Base-by-base conservation (phyloP, 2,797 vertebrate genomes). In the Chromobotia macracanthus region DNA sequence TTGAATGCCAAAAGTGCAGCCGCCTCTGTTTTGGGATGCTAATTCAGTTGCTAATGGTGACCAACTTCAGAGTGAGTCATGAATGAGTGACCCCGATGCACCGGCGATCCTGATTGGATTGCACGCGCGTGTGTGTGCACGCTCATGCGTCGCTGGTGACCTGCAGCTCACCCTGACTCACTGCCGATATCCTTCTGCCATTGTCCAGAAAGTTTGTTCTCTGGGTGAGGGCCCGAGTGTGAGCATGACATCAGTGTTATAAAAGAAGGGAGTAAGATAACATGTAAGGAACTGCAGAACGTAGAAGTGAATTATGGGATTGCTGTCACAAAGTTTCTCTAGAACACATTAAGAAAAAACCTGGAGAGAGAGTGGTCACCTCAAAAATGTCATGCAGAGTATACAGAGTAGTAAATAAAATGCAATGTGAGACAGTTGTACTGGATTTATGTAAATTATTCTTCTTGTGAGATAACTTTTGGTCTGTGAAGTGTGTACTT, bases 131-230 rank as follows among this genome's bases (percentile, higher is more conserved):
- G 0, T n/a, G 12, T 35, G 23, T 41, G 48, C n/a, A 53, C 74
- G 72, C 35, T 28, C 67, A 48, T 25, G 48, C 5, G 16, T 74
- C 25, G 66, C 61, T 58, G 75, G 56, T 11, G 35, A 67, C 73
- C 78, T 58, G 28, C 46, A 53, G 44, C 68, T 71, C 61, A 65
- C 76, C 67, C 69, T 83, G 73, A 71, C 60, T 82, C 72, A 79
- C 31, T 60, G 16, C 48, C 50, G n/a, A 25, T 64, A 81, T 79
- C 68, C 31, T 31, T 65, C 63, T 70, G 63, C 41, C 46, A 75
- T 79, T 77, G 80, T 85, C 28, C 4, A 12, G 5, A 21, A 61
- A 84, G 86, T 87, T 87, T 85, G 78, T 66, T 56, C 75, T 84
- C 69, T 72, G 80, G 84, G 82, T 68, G 77, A 67, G 82, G 82